Base-by-base conservation (phyloP, 2,888 invertebrate species). In the Eurytoma californica region DNA sequence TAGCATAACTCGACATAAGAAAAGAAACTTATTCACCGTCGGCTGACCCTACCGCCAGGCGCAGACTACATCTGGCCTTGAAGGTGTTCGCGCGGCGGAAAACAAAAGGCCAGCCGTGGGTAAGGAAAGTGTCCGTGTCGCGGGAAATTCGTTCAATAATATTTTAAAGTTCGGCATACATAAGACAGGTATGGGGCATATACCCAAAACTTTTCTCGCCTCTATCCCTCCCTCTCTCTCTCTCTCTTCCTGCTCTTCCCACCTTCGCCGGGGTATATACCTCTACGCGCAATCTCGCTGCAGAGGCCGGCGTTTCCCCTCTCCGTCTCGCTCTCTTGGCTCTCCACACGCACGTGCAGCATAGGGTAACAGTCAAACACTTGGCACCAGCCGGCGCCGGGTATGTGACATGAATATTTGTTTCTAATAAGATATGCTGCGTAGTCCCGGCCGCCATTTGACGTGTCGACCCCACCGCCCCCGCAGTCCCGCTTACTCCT, bases 341-440 rank as follows among this genome's bases (percentile, higher is more conserved):
- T 51, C 53, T 70, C n/a, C 86, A 84, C 86, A 87, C 86, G 88
- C 88, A 89, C 88, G 89, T 89, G 88, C 88, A 87, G 84, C 85
- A 84, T 65, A 84, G 87, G 87, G 87, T 88, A 88, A 88, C 88
- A 89, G 88, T 89, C 88, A 89, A 90, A 89, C 89, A 90, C 90
- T 90, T 90, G 89, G 90, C 90, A 89, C 89, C 89, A 90, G 88
- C 90, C 88, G 90, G 89, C 83, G 86, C 89, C 87, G 82, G 86
- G 86, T 88, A 89, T 90, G 90, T 90, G 90, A 90, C 89, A 89
- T 90, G 90, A 90, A 90, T 90, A 90, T 90, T 90, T 88, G 89
- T 89, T 89, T 89, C 89, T 90, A 89, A 90, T 90, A 89, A 89
- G 88, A 89, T 89, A 90, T 88, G 88, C 88, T 85, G 87, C 80